Conservation (phyloP, 2,888 invertebrate genomes). For the Rhingia campestris region DNA sequence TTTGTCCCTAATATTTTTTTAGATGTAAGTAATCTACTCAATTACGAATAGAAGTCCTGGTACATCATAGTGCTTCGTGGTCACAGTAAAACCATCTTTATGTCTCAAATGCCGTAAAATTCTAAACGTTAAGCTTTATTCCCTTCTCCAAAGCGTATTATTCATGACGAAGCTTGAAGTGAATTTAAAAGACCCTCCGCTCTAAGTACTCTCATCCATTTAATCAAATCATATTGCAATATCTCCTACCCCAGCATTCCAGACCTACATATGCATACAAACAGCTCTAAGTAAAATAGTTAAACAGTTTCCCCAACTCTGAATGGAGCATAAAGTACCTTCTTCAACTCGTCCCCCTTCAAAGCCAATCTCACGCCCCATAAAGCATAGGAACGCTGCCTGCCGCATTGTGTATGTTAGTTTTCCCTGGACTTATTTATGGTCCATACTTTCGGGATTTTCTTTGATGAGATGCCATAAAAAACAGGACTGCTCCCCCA, state of each 20-base stretch:
- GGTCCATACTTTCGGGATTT: conserved; percentile 50
- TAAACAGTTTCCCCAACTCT: conserved; percentile 2
- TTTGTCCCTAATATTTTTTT: no score
- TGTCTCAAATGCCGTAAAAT: no score
- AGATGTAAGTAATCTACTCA: no score
- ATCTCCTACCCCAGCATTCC: background rate
- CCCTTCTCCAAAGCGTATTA: no score
- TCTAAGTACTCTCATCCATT: background rate
- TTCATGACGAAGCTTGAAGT: no score
- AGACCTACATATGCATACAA: conserved; percentile 24
- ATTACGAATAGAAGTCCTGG: no score
- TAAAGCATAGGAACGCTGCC: conserved; percentile 39
- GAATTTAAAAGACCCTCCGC: no score
- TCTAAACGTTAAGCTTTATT: no score
- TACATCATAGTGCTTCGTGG: no score
- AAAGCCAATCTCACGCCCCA: conserved; percentile 50
- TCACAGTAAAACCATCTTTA: no score
- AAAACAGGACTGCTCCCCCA: conserved; percentile 23
- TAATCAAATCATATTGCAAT: conserved; percentile 31
- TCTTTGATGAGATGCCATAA: conserved; percentile 54
- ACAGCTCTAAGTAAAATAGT: conserved; percentile 32
- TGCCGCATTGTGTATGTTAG: conserved; percentile 32
- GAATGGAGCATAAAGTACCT: background rate
- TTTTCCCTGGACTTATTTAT: conserved; percentile 52
- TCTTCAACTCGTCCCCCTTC: conserved; percentile 17